phyloP scores from a whole-genome alignment of 2,888 invertebrate species.

The Xestia rhomboidea region DNA sequence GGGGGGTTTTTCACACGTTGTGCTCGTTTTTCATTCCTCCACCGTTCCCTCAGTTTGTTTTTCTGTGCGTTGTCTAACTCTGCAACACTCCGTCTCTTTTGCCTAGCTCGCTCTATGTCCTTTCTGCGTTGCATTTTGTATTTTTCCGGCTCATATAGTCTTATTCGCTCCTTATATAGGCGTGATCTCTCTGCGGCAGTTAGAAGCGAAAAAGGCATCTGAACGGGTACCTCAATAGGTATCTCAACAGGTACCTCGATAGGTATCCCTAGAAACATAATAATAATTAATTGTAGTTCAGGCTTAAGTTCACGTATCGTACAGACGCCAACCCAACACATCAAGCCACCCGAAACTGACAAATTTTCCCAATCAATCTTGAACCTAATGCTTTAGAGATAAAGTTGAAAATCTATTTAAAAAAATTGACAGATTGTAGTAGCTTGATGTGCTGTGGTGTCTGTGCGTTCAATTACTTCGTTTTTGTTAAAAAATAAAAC shows the following conservation, averaged over 20 bases:
- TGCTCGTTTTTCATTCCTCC: conserved; percentile 14
- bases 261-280: neutral
- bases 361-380: too few relatives aligned
- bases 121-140: neutral
- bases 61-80: conserved; percentile 12
- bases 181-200: neutral
- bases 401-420: too few relatives aligned
- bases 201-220: conserved; percentile 5
- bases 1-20: conserved; percentile 1
- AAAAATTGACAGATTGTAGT: too few relatives aligned
- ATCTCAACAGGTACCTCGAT: neutral
- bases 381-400: too few relatives aligned
- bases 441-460: too few relatives aligned
- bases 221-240: neutral
- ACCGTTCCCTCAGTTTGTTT: conserved; percentile 12
- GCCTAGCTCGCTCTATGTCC: neutral
- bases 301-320: neutral
- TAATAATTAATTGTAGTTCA: neutral
- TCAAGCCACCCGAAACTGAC: too few relatives aligned
- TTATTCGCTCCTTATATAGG: conserved; percentile 1
- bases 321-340: too few relatives aligned
- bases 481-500: neutral
- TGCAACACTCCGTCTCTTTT: neutral
- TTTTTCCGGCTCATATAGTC: neutral
- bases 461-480: too few relatives aligned